These are phyloP conservation scores for Nannoperca australis DNA, from an alignment of 2,797 vertebrate species.

Conservation along the genomic window DNA sequence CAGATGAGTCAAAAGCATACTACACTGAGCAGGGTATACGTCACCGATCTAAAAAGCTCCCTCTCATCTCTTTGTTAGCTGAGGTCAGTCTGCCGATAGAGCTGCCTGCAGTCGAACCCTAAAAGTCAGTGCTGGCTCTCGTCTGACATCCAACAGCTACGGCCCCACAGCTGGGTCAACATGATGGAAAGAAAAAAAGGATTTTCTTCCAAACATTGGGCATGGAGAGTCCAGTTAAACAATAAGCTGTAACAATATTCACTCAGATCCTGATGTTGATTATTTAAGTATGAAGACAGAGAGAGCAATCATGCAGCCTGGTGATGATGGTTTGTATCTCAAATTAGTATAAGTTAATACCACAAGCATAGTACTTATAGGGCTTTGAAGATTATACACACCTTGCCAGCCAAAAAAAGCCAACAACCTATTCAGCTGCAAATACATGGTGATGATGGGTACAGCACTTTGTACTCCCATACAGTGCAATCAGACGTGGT, in stretches of 20 bases:
- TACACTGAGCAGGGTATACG: conserved; percentile 49
- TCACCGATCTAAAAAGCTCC: conserved; percentile 57
- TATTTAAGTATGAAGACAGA: neutral
- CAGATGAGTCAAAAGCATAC: conserved; percentile 65
- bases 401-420: neutral
- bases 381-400: neutral
- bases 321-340: neutral
- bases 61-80: conserved; percentile 42
- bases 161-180: conserved; percentile 7
- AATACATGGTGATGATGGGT: neutral
- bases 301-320: neutral
- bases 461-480: neutral
- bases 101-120: conserved; percentile 5
- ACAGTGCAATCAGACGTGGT: neutral
- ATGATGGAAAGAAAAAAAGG: neutral
- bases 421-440: neutral
- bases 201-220: neutral
- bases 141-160: conserved; percentile 11
- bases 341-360: neutral
- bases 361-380: neutral
- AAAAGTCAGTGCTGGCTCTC: conserved; percentile 19
- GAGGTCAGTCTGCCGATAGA: conserved; percentile 23
- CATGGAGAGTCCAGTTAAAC: neutral
- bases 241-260: neutral
- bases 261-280: conserved; percentile 5